Evolutionary conservation across 37 sponge, comb jelly and placozoan species (phyloP), one percentile per base, ranked within the genome.

Genomic region (Dysidea cf. avara): DNA sequence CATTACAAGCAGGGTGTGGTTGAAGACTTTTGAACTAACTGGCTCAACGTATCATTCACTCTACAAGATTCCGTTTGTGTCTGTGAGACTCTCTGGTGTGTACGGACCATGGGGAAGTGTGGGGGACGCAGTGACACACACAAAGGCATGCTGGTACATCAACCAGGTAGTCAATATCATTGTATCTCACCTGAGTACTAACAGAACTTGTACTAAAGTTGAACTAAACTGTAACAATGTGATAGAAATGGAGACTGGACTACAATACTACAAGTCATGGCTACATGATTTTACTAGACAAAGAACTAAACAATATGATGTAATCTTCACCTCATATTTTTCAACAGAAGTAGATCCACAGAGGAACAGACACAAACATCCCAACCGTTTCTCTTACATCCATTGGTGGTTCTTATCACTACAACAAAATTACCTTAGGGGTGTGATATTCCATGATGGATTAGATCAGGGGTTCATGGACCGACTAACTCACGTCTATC

Each of bases 401-500:
- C 43, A 22, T 18, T 56, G 81, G 18, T 87, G 82, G 82, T 71
- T 35, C 20, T 7, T 21, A 57, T 68, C 70, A 18, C 51, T 87
- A 0, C 61, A 66, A 21, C 36, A 56, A 7, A 76, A 71, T 2
- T 56, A 50, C 1, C 36, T 87, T 55, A 32, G 26, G 28, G 87
- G 77, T 36, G 82, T 87, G n/a, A 40, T 87, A 3, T 87, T 87
- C 46, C 83, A 87, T 65, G 87, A 87, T 64, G 72, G 67, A 11
- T 67, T 87, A 39, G 68, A 61, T 17, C 53, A 66, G 2, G 63
- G 46, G 32, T 87, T 87, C 60, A 40, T 57, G 25, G 59, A 76
- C 35, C 60, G 72, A 69, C 39, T 87, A 12, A 33, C 28, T 0
- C 47, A 47, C 2, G 32, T 49, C 56, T 69, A 83, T 34, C 54